Evolutionary conservation across 2,888 invertebrate genomes (phyloP).

Genomic region (Ditula angustiorana): DNA sequence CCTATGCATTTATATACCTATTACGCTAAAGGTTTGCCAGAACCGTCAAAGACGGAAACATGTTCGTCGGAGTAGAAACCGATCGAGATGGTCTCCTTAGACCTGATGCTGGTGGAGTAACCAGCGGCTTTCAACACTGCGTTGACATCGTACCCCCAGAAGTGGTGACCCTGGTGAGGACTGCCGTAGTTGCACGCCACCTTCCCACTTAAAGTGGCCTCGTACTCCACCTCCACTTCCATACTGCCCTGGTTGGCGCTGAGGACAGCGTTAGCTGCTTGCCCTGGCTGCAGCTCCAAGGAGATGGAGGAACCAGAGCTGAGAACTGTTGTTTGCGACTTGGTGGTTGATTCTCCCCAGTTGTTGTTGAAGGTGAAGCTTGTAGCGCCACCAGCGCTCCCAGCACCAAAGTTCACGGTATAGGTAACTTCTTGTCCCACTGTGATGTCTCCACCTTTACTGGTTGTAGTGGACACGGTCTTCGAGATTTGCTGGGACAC

Average conservation of each 20-base stretch:
- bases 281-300: constrained; percentile 19
- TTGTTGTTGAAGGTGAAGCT: constrained; percentile 33
- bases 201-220: constrained; percentile 23
- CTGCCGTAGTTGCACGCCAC: constrained; percentile 25
- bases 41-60: constrained; percentile 14
- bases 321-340: constrained; percentile 9
- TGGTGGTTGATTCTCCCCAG: constrained; percentile 21
- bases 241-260: constrained; percentile 29
- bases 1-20: too few relatives aligned
- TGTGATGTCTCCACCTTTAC: constrained; percentile 23
- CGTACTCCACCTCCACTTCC: constrained; percentile 31
- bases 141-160: constrained; percentile 29
- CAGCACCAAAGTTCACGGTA: constrained; percentile 15
- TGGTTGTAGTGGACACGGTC: constrained; percentile 32
- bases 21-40: not conserved
- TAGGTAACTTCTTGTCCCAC: constrained; percentile 31
- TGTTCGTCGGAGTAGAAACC: constrained; percentile 28
- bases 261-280: constrained; percentile 13
- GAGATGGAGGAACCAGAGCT: constrained; percentile 15
- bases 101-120: constrained; percentile 3
- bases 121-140: constrained; percentile 20
- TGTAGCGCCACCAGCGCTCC: constrained; percentile 8
- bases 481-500: constrained; percentile 32
- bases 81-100: constrained; percentile 18
- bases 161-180: constrained; percentile 23